Base-by-base conservation (phyloP, 2,113 vertebrate genomes). In the Ameiurus melas region DNA sequence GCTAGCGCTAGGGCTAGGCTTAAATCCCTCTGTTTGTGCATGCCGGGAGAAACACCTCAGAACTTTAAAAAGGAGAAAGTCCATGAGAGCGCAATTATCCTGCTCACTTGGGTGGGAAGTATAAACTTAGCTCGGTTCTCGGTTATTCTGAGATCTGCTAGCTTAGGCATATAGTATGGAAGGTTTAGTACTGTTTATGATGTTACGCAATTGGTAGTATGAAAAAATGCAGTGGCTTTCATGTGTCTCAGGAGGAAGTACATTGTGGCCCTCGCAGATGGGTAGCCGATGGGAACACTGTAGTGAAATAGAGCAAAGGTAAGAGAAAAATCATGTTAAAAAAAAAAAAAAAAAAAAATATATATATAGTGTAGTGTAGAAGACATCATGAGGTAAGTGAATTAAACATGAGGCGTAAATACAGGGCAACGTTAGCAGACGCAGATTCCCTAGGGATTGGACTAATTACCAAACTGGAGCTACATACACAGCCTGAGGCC, bases 401-500 rank as follows among this genome's bases (percentile, higher is more conserved):
- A 33, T n/a, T 81, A 51, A 84, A 90, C 36, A 25, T 71, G 75
- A 81, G 53, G 30, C 53, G 33, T 79, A 89, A 85, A 86, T 27
- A 88, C 39, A 82, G 55, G 36, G 66, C 12, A 66, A 13, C 39
- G 16, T 81, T 68, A 68, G 75, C 84, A 62, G 62, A 82, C n/a
- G 57, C 75, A 33, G 73, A 77, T 3, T 62, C 43, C 84, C 86
- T 86, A 79, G 86, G 73, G 88, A 86, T 27, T 53, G 22, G 1
- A 17, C 51, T 88, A 83, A 87, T 91, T 83, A 89, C 90, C 81
- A 19, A 60, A 70, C 86, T 53, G 43, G 36, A 58, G 36, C 27
- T 73, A 81, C 77, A 57, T 77, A 86, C 62, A 70, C 55, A 86
- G 85, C 36, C 85, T 58, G 68, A 85, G 64, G 43, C 82, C 14